Evolutionary conservation across 2,113 vertebrate species (phyloP), one percentile per base, ranked within the genome.

Genomic region (Rhinoderma darwinii): DNA sequence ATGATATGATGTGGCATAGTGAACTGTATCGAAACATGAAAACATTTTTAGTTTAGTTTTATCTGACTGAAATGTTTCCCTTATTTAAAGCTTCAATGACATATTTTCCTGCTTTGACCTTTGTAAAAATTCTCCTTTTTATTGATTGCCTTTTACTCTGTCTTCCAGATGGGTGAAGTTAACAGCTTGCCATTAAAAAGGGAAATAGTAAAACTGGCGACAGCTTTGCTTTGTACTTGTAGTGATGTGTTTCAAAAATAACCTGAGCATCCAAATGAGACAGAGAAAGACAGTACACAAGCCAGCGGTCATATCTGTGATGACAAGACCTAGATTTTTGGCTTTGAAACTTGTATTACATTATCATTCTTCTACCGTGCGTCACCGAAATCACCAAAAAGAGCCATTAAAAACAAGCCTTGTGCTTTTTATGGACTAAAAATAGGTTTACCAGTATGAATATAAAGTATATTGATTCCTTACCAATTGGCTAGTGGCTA

Each of bases 101-200:
- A 30, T 74, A 32, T n/a, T 56, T 84, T 51, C 47, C 50, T 43
- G 47, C 47, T 27, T 6, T 75, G 83, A 84, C 83, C 83, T 84
- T 84, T 84, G 59, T 43, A 27, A 10, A 75, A 84, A 84, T 56
- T 84, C 68, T 56, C 12, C 59, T 84, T 84, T 73, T 73, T 84
- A 84, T 84, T 76, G 83, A 84, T 84, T 84, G 37, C 72, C 25
- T 43, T 61, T 59, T 44, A 43, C 70, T n/a, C 32, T 61, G 74
- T 61, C 72, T 84, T 84, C 72, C 83, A 84, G 72, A 84, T 61
- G 72, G 72, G 30, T 61, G 54, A 84, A 73, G 51, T 84, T 17
- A 84, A 76, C 32, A 30, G 72, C 25, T 50, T 84, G 70, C 70
- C 51, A 73, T 84, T 56, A 84, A 72, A 73, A 84, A 39, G 75